A percentile compares a stretch with the other conserved stretches of the same genome.
Conservation (phyloP, 2,113 vertebrate genomes). For the Malaclemys terrapin region DNA sequence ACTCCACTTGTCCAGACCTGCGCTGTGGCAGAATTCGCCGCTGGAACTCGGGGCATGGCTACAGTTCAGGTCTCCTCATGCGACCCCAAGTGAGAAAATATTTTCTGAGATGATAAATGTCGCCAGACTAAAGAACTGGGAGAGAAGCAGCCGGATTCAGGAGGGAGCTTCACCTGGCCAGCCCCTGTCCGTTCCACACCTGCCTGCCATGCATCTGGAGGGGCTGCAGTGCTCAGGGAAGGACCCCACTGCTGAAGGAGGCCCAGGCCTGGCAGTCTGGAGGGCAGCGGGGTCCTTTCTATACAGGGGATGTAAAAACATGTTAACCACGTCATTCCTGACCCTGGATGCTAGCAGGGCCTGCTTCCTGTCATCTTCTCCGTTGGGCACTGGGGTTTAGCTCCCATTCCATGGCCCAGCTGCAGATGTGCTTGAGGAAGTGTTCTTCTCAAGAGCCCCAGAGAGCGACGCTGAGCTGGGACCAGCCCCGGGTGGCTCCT, state of each 20-base stretch:
- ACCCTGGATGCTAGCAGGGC: not conserved
- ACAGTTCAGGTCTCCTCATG: not conserved
- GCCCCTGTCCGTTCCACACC: not conserved
- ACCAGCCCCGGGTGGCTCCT: too few relatives aligned
- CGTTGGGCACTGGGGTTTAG: too few relatives aligned
- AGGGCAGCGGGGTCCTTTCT: not conserved
- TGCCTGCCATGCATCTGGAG: not conserved
- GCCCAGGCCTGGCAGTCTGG: not conserved
- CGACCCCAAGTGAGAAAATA: not conserved
- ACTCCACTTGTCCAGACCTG: too few relatives aligned
- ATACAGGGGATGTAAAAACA: not conserved
- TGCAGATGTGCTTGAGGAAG: too few relatives aligned
- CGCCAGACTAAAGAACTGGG: not conserved
- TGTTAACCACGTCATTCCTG: not conserved
- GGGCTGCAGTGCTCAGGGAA: not conserved
- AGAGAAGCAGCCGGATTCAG: not conserved
- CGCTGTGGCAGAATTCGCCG: not conserved
- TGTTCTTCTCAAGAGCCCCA: too few relatives aligned
- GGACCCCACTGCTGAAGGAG: rapidly evolving
- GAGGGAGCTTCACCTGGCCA: not conserved
- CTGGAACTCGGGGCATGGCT: not conserved
- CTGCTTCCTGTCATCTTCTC: not conserved
- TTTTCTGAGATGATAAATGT: not conserved
- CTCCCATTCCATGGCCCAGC: not conserved
- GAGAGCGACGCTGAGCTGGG: too few relatives aligned